Evolutionary conservation across 2,888 invertebrate genomes (phyloP), one percentile per base, ranked within the genome.

Genomic region (Dexiosoma caninum): DNA sequence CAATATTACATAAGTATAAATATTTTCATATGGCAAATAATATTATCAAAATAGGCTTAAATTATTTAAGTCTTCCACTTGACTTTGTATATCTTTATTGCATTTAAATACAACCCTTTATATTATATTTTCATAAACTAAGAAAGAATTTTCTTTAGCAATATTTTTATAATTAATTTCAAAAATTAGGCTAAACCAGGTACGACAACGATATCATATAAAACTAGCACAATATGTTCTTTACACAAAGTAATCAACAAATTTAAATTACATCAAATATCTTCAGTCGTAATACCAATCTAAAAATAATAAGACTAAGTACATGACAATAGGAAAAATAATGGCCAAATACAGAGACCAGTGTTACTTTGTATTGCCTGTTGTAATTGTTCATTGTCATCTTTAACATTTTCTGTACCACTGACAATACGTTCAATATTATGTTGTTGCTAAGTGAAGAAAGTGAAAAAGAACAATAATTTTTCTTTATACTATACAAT

Each of bases 311-410:
- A 99, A 91, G 19, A 98, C 96, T 89, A 99, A 97, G 42, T 98
- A 97, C 94, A 98, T 95, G 42, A 99, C 97, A 84, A 91, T 69
- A 99, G 91, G 89, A 98, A 98, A 91, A 99, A 99, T 30, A 99
- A 91, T 72, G 98, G 94, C 93, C 97, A 98, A 12, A 98, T 97
- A 85, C 99, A 92, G 40, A 98, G 93, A 0, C 98, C 97, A 1
- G 99, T 99, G 90, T 98, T 98, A 83, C 98, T 94, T 90, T 98
- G 97, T 86, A 99, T 98, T 0, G 99, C 98, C 91, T 98, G 96
- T 83, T 98, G 93, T 66, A 99, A 97, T 91, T 98, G 98, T 86
- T 98, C 98, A 91, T 99, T 99, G 0, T 97, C 99, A 90, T 97
- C 97, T 87, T 95, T 95, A 14, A 99, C 95, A 90, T 98, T 98